A percentile compares a stretch with the other conserved stretches of the same genome.
phyloP scores from a whole-genome alignment of 2,888 invertebrate species.

The Lasioglossum leucozonium region DNA sequence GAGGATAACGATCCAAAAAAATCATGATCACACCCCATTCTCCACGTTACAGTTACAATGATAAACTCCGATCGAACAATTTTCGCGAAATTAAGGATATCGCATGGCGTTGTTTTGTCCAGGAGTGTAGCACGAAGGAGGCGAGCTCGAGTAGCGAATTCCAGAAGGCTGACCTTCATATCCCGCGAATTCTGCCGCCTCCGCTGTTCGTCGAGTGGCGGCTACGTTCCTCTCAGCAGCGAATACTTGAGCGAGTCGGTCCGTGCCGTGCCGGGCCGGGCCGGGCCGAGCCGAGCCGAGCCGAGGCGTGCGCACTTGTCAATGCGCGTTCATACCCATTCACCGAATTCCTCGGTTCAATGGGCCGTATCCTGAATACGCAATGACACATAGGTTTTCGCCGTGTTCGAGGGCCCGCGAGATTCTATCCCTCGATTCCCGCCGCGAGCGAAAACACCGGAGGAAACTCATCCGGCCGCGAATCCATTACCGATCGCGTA shows the following conservation, averaged over 20 bases:
- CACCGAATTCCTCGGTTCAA: conserved; percentile 80
- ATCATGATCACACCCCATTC: no score
- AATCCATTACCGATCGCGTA: conserved; percentile 72
- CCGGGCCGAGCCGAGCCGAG: conserved; percentile 6
- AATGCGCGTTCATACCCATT: conserved; percentile 72
- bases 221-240: conserved; percentile 18
- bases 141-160: not conserved
- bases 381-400: conserved; percentile 74
- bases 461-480: conserved; percentile 50
- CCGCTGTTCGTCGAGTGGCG: not conserved
- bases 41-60: no score
- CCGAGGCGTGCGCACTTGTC: conserved; percentile 40
- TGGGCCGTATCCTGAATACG: conserved; percentile 78
- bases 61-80: not conserved
- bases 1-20: not conserved
- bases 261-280: not conserved
- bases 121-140: not conserved
- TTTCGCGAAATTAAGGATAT: not conserved
- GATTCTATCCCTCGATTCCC: conserved; percentile 2
- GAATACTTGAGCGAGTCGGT: conserved; percentile 30
- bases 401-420: conserved; percentile 39
- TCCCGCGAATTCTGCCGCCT: conserved; percentile 15
- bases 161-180: conserved; percentile 34
- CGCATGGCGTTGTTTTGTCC: not conserved
- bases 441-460: conserved; percentile 6